A percentile compares a stretch with the other conserved stretches of the same genome.
These are phyloP conservation scores for Anisognathus igniventris DNA, from an alignment of 2,797 vertebrate species.

Conservation along the genomic window DNA sequence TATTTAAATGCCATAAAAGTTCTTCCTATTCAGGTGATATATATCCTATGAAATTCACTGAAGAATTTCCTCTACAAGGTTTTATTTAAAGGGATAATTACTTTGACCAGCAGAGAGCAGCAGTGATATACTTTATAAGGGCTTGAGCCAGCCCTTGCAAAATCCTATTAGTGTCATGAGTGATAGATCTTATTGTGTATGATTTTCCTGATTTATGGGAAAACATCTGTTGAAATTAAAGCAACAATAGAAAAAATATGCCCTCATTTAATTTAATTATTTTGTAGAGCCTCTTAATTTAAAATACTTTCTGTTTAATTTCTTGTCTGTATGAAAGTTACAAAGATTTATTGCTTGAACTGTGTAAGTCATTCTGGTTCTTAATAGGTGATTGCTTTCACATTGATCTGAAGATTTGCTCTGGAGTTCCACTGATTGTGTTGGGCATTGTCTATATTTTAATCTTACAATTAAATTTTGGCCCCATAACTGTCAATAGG, in stretches of 20 bases:
- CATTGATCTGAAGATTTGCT: background rate
- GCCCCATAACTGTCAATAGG: background rate
- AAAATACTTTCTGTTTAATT: background rate
- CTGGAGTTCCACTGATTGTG: background rate
- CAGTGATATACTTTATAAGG: slow-evolving; percentile 62
- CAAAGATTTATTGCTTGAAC: background rate
- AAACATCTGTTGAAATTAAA: background rate
- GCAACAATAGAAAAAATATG: background rate
- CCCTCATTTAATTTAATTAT: background rate
- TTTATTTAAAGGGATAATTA: slow-evolving; percentile 47
- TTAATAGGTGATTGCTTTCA: background rate
- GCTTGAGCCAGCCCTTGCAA: background rate
- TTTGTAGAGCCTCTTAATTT: background rate
- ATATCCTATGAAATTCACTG: background rate
- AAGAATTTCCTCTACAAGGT: background rate
- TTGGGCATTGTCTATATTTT: background rate
- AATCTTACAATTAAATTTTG: background rate
- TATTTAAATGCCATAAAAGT: background rate
- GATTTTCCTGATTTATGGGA: background rate
- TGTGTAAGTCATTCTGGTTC: background rate
- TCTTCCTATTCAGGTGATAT: background rate
- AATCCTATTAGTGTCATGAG: background rate
- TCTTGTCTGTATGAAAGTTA: background rate
- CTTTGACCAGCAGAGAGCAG: slow-evolving; percentile 80
- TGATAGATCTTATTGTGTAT: background rate